Conservation (phyloP, 2,888 invertebrate species). For the Cataglyphis albicans region DNA sequence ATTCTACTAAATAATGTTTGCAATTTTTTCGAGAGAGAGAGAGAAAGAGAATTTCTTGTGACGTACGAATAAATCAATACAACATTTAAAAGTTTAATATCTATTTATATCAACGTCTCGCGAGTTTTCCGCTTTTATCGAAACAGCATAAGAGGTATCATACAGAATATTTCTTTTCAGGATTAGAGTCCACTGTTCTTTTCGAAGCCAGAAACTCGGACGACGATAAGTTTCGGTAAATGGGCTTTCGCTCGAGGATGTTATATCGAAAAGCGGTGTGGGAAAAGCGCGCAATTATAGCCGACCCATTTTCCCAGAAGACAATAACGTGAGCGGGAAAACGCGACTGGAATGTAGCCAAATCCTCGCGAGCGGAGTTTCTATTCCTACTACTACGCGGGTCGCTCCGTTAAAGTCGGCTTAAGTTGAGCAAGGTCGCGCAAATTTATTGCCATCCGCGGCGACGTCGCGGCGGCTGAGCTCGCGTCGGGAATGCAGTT, state of each 20-base stretch:
- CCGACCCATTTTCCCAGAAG: slow-evolving; percentile 83
- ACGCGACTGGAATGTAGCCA: slow-evolving; percentile 81
- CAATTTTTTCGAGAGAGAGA: background rate
- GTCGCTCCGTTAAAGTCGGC: slow-evolving; percentile 82
- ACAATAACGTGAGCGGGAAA: slow-evolving; percentile 83
- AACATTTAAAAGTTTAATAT: slow-evolving; percentile 18
- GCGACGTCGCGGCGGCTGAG: slow-evolving; percentile 29
- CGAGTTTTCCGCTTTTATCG: background rate
- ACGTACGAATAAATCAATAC: background rate
- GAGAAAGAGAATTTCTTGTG: background rate
- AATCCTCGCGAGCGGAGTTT: slow-evolving; percentile 76
- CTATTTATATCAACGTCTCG: slow-evolving; percentile 1
- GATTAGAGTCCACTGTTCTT: slow-evolving; percentile 10
- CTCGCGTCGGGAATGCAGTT: slow-evolving; percentile 45
- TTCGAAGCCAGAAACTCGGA: background rate
- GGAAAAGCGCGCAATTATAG: slow-evolving; percentile 80
- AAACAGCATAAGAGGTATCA: background rate
- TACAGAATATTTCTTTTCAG: slow-evolving; percentile 2
- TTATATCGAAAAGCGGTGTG: slow-evolving; percentile 34
- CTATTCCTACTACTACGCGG: slow-evolving; percentile 70
- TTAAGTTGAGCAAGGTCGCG: slow-evolving; percentile 82
- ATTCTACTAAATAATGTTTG: background rate
- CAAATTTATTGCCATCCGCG: slow-evolving; percentile 60
- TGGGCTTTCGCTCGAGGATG: slow-evolving; percentile 5
- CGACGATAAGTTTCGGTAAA: slow-evolving; percentile 10